Base-by-base conservation (phyloP, 2,797 vertebrate genomes). In the Enteromius thamalakanensis region DNA sequence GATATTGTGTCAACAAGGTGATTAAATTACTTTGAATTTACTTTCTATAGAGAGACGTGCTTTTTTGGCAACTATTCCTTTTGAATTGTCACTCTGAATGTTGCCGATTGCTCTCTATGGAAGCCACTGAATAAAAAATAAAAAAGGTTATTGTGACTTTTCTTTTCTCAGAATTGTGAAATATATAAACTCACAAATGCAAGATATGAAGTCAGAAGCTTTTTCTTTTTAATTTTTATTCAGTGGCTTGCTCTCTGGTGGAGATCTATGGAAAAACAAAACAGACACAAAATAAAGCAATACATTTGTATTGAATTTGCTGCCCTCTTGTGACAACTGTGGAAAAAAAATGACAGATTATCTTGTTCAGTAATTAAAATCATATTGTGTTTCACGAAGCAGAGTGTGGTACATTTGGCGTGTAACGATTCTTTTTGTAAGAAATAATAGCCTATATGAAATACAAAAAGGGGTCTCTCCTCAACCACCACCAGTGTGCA, bases 241-340 rank as follows among this genome's bases (percentile, higher is more conserved):
- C 2, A 32, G 32, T 32, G 32, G 32, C 32, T 3, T 32, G 32
- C 34, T 8, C 17, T 23, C 6, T 53, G 21, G 49, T 26, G n/a
- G 78, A 40, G 21, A 68, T 68, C 55, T 29, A 17, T 34, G n/a
- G 10, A 40, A n/a, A 79, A 49, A 68, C 15, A 10, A 40, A 72
- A 32, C 47, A 65, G n/a, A 64, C 26, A 21, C 2, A n/a, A 67
- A n/a, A 40, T 34, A 49, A 79, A 47, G 9, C 6, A 29, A 23
- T 45, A 67, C 32, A 32, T 32, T 32, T 32, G 32, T 32, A 32
- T 32, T 32, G 79, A 75, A 86, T 82, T 40, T 81, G 81, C 86
- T 85, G 86, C 86, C 88, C 85, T 87, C 88, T 87, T 85, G 77
- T 87, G 85, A 82, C 69, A 37, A 21, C 23, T 49, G 47, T 9